Evolutionary conservation across 2,888 invertebrate genomes (phyloP).

Genomic region (Diogma glabrata): DNA sequence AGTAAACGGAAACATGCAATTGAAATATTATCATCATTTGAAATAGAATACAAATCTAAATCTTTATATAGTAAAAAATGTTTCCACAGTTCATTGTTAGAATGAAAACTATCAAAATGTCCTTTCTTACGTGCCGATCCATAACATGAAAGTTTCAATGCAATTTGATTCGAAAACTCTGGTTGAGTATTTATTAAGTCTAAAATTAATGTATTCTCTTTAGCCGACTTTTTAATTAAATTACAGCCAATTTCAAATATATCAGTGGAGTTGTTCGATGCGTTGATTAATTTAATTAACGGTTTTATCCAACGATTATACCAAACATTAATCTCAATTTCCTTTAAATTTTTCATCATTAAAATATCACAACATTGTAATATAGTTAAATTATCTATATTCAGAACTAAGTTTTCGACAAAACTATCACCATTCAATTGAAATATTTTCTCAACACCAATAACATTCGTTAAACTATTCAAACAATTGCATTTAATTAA

Average conservation of each 20-base stretch:
- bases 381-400: slow-evolving; percentile 15
- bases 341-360: slow-evolving; percentile 38
- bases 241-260: slow-evolving; percentile 12
- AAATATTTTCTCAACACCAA: slow-evolving; percentile 24
- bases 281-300: slow-evolving; percentile 6
- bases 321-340: slow-evolving; percentile 24
- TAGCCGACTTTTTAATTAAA: slow-evolving; percentile 28
- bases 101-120: slow-evolving; percentile 21
- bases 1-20: slow-evolving; percentile 55
- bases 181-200: slow-evolving; percentile 22
- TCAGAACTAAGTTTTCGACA: slow-evolving; percentile 23
- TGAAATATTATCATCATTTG: slow-evolving; percentile 44
- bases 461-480: slow-evolving; percentile 21
- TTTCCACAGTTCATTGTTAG: slow-evolving; percentile 38
- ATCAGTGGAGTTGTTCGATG: neutral
- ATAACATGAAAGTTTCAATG: slow-evolving; percentile 20
- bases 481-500: neutral
- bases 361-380: slow-evolving; percentile 38
- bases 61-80: slow-evolving; percentile 41
- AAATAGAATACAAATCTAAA: slow-evolving; percentile 43
- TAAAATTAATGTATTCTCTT: slow-evolving; percentile 25
- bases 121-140: slow-evolving; percentile 38
- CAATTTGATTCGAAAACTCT: slow-evolving; percentile 16
- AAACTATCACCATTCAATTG: too few species aligned
- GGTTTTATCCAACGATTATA: slow-evolving; percentile 15